Evolutionary conservation across 2,113 vertebrate genomes (phyloP).

Genomic region (Varanus komodoensis): DNA sequence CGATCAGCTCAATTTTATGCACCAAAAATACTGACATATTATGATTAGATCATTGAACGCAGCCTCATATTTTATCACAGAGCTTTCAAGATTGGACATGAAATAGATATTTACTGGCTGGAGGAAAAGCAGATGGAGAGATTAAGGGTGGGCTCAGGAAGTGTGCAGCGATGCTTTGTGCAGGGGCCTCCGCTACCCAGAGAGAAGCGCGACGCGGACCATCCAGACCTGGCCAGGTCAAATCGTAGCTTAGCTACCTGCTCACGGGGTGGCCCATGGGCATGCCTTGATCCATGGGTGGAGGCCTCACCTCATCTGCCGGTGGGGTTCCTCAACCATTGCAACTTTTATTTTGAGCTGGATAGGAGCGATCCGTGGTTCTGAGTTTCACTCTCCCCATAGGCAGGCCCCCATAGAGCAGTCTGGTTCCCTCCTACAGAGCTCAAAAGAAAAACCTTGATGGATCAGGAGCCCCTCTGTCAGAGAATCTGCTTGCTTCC

Average conservation of each 20-base stretch:
- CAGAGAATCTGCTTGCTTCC: no score
- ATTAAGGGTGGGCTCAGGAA: constrained; percentile 23
- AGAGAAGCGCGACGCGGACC: no score
- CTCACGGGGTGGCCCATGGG: background rate
- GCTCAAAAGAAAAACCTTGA: no score
- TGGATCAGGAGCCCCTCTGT: no score
- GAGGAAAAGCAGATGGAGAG: constrained; percentile 47
- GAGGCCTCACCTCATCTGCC: no score
- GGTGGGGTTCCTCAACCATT: no score
- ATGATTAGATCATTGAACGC: constrained; percentile 34
- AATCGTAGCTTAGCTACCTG: background rate
- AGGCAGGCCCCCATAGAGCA: no score
- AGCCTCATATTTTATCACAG: constrained; percentile 41
- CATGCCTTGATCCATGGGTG: background rate
- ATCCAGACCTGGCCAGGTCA: background rate
- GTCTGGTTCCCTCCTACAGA: no score
- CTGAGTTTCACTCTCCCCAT: no score
- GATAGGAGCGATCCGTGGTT: no score
- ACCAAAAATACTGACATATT: constrained; percentile 28
- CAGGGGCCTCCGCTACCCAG: constrained; percentile 30
- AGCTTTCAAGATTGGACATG: constrained; percentile 29
- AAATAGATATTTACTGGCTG: constrained; percentile 27
- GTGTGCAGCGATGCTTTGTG: background rate
- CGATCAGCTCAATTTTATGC: constrained; percentile 46
- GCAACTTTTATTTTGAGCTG: no score